Percentiles rank a stretch among this genome's conserved stretches.
Evolutionary conservation across 2,113 vertebrate species (phyloP).

Genomic region (Nesospiza acunhae): DNA sequence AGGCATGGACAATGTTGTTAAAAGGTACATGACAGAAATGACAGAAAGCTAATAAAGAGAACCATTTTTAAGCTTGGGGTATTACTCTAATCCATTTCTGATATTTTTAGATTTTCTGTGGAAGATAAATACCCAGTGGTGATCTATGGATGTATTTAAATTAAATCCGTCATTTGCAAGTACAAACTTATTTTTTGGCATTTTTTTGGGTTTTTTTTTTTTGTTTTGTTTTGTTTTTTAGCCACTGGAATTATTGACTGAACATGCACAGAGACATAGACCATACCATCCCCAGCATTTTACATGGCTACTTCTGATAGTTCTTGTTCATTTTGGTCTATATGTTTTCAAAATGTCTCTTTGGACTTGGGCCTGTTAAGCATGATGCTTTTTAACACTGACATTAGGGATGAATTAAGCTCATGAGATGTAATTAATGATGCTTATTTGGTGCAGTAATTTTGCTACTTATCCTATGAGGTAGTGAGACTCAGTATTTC

Average conservation of each 20-base stretch:
- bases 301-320: neutral
- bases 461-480: neutral
- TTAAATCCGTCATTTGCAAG: neutral
- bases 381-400: neutral
- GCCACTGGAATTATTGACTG: neutral
- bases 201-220: too few relatives aligned
- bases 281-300: neutral
- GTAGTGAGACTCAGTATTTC: neutral
- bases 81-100: neutral
- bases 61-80: fast-evolving
- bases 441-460: neutral
- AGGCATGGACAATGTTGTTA: neutral
- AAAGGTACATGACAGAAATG: neutral
- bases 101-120: neutral
- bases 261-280: too few relatives aligned
- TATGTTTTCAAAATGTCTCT: neutral
- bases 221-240: too few relatives aligned
- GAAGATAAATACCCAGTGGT: neutral
- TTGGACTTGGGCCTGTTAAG: neutral
- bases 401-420: neutral
- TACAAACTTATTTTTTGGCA: neutral
- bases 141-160: neutral
- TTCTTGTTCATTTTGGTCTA: neutral
- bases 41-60: neutral
- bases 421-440: neutral